Base-by-base conservation (phyloP, 1,140 invertebrate genomes). In the Zaprionus africanus region DNA sequence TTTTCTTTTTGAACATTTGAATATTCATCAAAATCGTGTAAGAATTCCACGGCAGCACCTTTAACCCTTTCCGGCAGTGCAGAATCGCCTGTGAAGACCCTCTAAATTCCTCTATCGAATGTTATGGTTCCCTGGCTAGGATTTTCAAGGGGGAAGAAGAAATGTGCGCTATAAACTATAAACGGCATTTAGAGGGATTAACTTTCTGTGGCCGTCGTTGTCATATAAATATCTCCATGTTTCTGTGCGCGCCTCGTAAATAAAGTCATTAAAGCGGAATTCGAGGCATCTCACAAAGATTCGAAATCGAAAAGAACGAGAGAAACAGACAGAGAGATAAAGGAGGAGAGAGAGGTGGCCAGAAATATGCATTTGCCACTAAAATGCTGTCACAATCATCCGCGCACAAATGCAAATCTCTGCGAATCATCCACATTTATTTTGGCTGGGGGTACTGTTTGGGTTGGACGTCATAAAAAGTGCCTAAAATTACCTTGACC, bases 171-270 rank as follows among this genome's bases (percentile, higher is more conserved):
- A 87, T 90, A 87, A 87, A 87, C 84, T 87, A 87, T 87, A 82
- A 88, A 77, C 81, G 81, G 85, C 85, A 90, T 88, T 88, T 84
- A 88, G 85, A 75, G 76, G 81, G 85, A 88, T 88, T 88, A 90
- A 88, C 85, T 88, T 88, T 90, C 84, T 90, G 85, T 88, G 85
- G 85, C 81, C 85, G 76, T 70, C 78, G 70, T 78, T 81, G 78
- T 64, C 76, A 81, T 76, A 79, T 68, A 78, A 78, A 79, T 73
- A 79, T 73, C 70, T 87, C 69, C 60, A 79, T 78, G 75, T 81
- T 34, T 49, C 71, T 63, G 43, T 75, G 78, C 56, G 78, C 76
- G 82, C 69, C 85, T 75, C 85, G 88, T 88, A 88, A 88, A 88
- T 88, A 90, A 88, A 88, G 64, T 69, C 85, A 87, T 87, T 87